Percentiles rank a stretch among this genome's conserved stretches.
These are phyloP conservation scores for Oikopleura vanhoeffeni DNA, from an alignment of 23 tunicate species.

Conservation along the genomic window DNA sequence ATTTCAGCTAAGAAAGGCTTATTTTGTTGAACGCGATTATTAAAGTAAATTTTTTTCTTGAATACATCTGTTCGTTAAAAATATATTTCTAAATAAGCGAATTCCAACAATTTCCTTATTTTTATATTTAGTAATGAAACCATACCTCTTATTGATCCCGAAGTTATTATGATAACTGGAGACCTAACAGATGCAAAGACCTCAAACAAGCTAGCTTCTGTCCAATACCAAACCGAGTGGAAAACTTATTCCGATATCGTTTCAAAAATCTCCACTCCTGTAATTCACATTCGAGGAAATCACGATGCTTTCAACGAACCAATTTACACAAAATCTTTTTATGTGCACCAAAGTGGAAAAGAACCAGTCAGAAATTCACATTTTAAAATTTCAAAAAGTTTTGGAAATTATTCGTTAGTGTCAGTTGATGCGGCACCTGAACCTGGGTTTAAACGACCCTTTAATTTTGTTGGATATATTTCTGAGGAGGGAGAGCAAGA, in stretches of 20 bases:
- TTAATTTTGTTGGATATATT: conserved; percentile 51
- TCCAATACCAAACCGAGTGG: conserved; percentile 55
- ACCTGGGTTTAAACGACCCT: conserved; percentile 76
- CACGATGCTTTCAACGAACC: conserved; percentile 26
- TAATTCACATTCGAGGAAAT: conserved; percentile 69
- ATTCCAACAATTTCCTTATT: too few species aligned
- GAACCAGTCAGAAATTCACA: too few species aligned
- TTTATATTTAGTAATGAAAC: conserved; percentile 42
- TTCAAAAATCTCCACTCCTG: conserved; percentile 24
- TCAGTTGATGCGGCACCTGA: conserved; percentile 54
- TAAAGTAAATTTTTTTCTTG: too few species aligned
- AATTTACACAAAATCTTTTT: conserved; percentile 37
- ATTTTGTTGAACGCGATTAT: too few species aligned
- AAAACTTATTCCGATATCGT: conserved; percentile 37
- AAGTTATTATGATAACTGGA: conserved; percentile 79
- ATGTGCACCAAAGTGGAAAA: conserved; percentile 39
- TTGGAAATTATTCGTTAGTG: conserved; percentile 62
- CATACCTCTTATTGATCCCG: conserved; percentile 36
- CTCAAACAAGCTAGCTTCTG: conserved; percentile 28
- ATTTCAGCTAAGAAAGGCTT: too few species aligned
- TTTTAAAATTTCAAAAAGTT: conserved; percentile 25
- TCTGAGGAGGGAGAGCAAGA: conserved; percentile 16
- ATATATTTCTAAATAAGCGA: too few species aligned
- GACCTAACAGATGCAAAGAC: conserved; percentile 83
- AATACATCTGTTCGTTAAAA: too few species aligned